Conservation (phyloP, 2,888 invertebrate species). For the Morpho achilles region DNA sequence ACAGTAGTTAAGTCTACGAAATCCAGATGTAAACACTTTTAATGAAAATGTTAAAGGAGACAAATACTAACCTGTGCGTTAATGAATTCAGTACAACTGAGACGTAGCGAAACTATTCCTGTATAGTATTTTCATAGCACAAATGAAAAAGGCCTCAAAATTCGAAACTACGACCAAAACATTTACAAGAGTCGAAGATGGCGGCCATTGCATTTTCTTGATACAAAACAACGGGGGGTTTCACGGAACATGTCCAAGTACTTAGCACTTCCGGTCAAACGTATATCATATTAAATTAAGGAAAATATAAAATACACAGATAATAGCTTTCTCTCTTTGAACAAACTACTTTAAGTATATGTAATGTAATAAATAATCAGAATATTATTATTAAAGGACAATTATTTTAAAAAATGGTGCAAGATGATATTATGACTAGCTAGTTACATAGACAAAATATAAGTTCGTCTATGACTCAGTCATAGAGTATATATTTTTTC, state of each 20-base stretch:
- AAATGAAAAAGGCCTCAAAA: slow-evolving; percentile 65
- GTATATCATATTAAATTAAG: slow-evolving; percentile 1
- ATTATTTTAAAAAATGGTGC: not conserved
- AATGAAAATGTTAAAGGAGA: slow-evolving; percentile 51
- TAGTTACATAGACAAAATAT: slow-evolving; percentile 1
- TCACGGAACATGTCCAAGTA: slow-evolving; percentile 69
- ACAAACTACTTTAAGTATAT: not conserved
- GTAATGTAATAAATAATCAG: not conserved
- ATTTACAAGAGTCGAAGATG: slow-evolving; percentile 91
- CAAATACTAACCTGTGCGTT: slow-evolving; percentile 59
- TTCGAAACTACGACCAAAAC: slow-evolving; percentile 83
- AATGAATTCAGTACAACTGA: slow-evolving; percentile 56
- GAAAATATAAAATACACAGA: not conserved
- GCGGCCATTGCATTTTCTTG: slow-evolving; percentile 90
- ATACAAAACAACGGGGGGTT: slow-evolving; percentile 84
- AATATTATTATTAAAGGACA: not conserved
- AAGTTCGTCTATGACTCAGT: slow-evolving; percentile 10
- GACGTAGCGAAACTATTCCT: slow-evolving; percentile 63
- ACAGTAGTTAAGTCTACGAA: slow-evolving; percentile 77
- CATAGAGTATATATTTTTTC: slow-evolving; percentile 14
- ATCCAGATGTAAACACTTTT: slow-evolving; percentile 89
- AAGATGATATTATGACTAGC: not conserved
- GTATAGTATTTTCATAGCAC: slow-evolving; percentile 71
- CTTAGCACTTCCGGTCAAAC: slow-evolving; percentile 58
- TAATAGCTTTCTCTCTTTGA: not conserved